phyloP scores from a whole-genome alignment of 2,113 vertebrate genomes.

The Crotalus viridis region DNA sequence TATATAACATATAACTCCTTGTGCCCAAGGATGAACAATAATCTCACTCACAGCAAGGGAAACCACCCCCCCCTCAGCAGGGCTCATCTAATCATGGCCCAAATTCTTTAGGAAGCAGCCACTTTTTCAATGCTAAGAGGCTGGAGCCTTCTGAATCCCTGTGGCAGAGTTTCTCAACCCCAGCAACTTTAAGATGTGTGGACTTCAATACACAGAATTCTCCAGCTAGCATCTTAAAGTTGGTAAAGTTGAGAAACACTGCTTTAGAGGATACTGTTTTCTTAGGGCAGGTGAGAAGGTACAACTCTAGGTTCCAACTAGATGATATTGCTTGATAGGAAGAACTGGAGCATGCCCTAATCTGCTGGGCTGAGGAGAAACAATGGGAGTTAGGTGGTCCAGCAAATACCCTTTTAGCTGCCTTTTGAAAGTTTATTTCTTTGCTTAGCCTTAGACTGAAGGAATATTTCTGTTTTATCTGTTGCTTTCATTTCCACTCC shows the following conservation, averaged over 20 bases:
- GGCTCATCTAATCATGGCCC: neutral
- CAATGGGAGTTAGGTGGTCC: neutral
- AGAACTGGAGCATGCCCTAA: neutral
- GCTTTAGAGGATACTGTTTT: neutral
- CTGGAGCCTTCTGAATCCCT: neutral
- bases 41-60: neutral
- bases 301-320: neutral
- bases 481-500: neutral
- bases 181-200: neutral
- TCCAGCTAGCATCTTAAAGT: neutral
- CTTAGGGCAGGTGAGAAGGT: neutral
- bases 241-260: neutral
- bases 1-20: neutral
- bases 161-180: neutral
- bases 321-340: neutral
- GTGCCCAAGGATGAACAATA: neutral
- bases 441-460: neutral
- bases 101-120: neutral
- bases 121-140: neutral
- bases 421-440: neutral
- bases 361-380: neutral
- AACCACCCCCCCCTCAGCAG: neutral
- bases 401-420: neutral
- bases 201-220: neutral
- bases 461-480: neutral